Conservation (phyloP, 2,797 vertebrate species). For the Epinephelus coioides region DNA sequence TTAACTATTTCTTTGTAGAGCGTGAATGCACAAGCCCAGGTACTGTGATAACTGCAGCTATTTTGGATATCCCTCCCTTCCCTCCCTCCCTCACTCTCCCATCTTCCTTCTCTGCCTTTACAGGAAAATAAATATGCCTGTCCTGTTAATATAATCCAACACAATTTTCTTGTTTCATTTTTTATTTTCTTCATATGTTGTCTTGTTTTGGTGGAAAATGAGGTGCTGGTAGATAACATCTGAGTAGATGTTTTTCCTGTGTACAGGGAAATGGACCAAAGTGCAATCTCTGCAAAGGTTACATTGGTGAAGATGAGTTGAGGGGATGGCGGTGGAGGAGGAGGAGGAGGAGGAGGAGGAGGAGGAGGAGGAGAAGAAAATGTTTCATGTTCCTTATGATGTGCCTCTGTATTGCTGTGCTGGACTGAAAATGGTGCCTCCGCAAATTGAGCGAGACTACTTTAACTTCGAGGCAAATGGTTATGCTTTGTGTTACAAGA, state of each 20-base stretch:
- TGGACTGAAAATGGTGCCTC: conserved; percentile 65
- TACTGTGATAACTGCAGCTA: conserved; percentile 49
- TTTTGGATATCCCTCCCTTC: conserved; percentile 18
- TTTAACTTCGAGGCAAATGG: conserved; percentile 79
- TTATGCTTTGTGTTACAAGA: conserved; percentile 72
- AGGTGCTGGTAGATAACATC: conserved; percentile 63
- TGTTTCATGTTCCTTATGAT: conserved; percentile 78
- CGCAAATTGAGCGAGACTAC: conserved; percentile 75
- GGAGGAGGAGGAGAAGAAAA: conserved; percentile 53
- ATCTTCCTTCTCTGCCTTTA: not conserved
- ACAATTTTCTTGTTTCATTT: conserved; percentile 62
- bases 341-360: conserved; percentile 16
- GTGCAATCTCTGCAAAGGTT: conserved; percentile 80
- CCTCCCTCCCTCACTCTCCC: not conserved
- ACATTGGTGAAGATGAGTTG: conserved; percentile 77
- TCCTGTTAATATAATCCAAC: conserved; percentile 62
- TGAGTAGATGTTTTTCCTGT: conserved; percentile 50
- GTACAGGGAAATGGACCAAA: conserved; percentile 78
- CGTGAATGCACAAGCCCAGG: conserved; percentile 35
- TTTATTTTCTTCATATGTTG: conserved; percentile 58
- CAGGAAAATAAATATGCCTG: conserved; percentile 13
- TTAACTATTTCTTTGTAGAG: conserved; percentile 69
- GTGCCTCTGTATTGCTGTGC: conserved; percentile 64
- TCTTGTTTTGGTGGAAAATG: conserved; percentile 64
- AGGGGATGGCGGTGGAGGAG: conserved; percentile 46